A percentile compares a stretch with the other conserved stretches of the same genome.
Evolutionary conservation across 2,797 vertebrate genomes (phyloP).

Genomic region (Podarcis lilfordi): DNA sequence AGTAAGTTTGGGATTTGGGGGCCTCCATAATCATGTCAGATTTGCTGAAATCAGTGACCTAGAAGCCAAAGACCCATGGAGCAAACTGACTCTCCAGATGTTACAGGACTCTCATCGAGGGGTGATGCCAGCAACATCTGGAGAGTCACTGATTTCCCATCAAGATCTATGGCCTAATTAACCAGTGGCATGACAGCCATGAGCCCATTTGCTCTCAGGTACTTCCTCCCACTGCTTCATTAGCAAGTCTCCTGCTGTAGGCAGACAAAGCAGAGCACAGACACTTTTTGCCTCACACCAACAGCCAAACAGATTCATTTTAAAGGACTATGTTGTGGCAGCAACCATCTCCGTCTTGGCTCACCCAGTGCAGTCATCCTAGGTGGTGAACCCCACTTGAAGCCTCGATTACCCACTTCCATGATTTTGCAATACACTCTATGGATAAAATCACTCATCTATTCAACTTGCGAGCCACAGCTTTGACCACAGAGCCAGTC

Average conservation of each 20-base stretch:
- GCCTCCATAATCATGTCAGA: neutral
- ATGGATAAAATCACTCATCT: neutral
- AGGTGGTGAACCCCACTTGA: neutral
- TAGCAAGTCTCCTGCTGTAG: neutral
- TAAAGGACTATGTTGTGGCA: neutral
- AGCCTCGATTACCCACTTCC: neutral
- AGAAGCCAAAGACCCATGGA: neutral
- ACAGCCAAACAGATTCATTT: neutral
- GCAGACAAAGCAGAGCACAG: neutral
- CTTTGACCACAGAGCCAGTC: neutral
- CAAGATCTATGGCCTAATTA: too few species aligned
- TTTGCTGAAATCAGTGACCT: neutral
- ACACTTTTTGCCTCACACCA: neutral
- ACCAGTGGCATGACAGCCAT: too few species aligned
- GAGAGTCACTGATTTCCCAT: too few species aligned
- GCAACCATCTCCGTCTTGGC: too few species aligned
- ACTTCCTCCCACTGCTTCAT: too few species aligned
- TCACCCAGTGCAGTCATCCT: neutral
- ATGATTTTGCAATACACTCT: neutral
- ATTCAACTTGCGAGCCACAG: neutral
- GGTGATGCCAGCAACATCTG: too few species aligned
- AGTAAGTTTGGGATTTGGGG: neutral
- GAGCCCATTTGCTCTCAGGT: too few species aligned
- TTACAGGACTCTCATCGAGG: too few species aligned
- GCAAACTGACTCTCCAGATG: too few species aligned